phyloP scores from a whole-genome alignment of 2,888 invertebrate species.

The Drosophila mayaguana region DNA sequence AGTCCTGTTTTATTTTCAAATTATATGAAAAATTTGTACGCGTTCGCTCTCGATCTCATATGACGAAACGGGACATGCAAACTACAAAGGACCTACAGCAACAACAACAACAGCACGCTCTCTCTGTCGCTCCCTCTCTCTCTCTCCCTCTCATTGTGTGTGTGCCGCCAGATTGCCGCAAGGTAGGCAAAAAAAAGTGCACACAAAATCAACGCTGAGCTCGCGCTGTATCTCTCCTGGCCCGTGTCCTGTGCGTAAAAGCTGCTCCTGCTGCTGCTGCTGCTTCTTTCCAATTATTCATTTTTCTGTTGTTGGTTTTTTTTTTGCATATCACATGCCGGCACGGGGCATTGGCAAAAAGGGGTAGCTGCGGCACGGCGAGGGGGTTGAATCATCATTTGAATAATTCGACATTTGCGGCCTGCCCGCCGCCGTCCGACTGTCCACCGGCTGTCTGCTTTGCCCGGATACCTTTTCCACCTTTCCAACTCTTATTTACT shows the following conservation, averaged over 20 bases:
- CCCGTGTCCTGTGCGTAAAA: constrained; percentile 58
- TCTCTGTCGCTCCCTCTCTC: constrained; percentile 19
- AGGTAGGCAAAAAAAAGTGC: constrained; percentile 72
- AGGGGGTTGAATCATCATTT: constrained; percentile 79
- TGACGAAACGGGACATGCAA: constrained; percentile 80
- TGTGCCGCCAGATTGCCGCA: constrained; percentile 74
- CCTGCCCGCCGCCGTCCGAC: constrained; percentile 43
- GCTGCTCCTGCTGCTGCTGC: constrained; percentile 33
- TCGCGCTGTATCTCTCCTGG: constrained; percentile 52
- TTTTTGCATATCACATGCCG: constrained; percentile 71
- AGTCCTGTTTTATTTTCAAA: constrained; percentile 68
- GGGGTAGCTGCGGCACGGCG: constrained; percentile 46
- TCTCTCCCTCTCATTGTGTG: constrained; percentile 46
- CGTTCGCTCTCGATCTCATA: constrained; percentile 76
- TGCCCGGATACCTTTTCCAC: constrained; percentile 32
- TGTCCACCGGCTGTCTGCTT: constrained; percentile 15
- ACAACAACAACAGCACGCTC: constrained; percentile 36
- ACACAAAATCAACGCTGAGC: constrained; percentile 69
- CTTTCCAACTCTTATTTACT: constrained; percentile 30
- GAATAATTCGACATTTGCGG: constrained; percentile 80
- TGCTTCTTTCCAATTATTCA: constrained; percentile 22
- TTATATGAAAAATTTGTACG: constrained; percentile 81
- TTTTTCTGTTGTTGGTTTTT: constrained; percentile 7
- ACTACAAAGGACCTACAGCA: constrained; percentile 72
- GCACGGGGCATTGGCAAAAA: constrained; percentile 33